A percentile compares a stretch with the other conserved stretches of the same genome.
Conservation (phyloP, 2,113 vertebrate species). For the Acanthochromis polyacanthus region DNA sequence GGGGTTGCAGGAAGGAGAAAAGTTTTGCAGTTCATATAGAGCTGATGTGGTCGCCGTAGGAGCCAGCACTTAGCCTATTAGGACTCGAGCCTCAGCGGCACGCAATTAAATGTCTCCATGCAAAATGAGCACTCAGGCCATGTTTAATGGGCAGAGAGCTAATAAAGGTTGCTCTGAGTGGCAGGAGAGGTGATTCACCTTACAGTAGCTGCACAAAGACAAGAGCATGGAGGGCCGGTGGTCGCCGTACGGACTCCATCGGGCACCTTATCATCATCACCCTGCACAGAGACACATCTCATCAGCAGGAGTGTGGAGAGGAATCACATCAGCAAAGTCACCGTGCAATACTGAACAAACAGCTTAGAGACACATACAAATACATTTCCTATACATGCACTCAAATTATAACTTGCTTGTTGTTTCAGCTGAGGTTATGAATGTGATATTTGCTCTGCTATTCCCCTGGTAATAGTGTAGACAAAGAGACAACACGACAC, state of each 20-base stretch:
- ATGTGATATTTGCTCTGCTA: conserved; percentile 56
- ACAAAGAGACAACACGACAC: conserved; percentile 72
- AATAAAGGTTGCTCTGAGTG: conserved; percentile 70
- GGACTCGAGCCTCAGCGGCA: conserved; percentile 56
- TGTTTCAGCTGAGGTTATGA: conserved; percentile 33
- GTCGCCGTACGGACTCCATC: conserved; percentile 41
- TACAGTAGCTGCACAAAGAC: conserved; percentile 49
- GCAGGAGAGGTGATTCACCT: conserved; percentile 70
- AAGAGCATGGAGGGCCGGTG: conserved; percentile 49
- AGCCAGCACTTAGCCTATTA: conserved; percentile 78
- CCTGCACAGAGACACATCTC: conserved; percentile 23
- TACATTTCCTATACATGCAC: neutral
- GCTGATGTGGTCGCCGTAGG: conserved; percentile 63
- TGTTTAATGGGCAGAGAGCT: conserved; percentile 81
- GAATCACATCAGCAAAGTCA: neutral
- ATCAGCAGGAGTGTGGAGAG: conserved; percentile 1
- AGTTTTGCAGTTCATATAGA: conserved; percentile 70
- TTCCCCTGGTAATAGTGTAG: conserved; percentile 48
- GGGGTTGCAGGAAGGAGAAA: conserved; percentile 40
- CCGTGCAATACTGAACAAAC: neutral
- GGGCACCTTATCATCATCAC: conserved; percentile 29
- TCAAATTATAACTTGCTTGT: neutral
- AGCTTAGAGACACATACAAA: no score
- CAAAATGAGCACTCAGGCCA: conserved; percentile 81
- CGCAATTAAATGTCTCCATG: conserved; percentile 80